Percentiles rank a stretch among this genome's conserved stretches.
These are phyloP conservation scores for Psephotus haematonotus DNA, from an alignment of 2,113 vertebrate species.

Conservation along the genomic window DNA sequence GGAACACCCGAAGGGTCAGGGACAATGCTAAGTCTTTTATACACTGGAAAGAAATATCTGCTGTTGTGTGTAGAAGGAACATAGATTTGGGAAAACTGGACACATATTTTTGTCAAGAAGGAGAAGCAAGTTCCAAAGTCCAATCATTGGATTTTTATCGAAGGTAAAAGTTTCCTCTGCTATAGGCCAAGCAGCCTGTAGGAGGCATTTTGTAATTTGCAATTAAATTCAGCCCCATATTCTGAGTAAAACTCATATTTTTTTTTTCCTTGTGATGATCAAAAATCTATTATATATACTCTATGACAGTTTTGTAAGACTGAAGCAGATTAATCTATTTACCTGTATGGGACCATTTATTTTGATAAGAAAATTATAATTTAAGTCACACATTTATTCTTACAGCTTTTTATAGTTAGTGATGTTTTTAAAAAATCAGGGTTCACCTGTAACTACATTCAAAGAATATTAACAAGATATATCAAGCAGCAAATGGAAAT, in stretches of 20 bases:
- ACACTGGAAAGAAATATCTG: not conserved
- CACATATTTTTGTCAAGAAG: not conserved
- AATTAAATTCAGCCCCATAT: not conserved
- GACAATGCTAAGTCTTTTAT: not conserved
- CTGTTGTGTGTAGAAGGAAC: not conserved
- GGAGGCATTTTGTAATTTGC: not conserved
- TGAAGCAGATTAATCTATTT: not conserved
- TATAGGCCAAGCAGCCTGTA: not conserved
- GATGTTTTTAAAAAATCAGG: not conserved
- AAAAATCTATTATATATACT: not conserved
- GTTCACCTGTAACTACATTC: not conserved
- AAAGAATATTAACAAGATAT: not conserved
- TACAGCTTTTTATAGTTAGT: not conserved
- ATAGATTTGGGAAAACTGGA: not conserved
- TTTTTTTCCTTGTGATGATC: not conserved
- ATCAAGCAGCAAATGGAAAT: not conserved
- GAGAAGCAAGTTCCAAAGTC: not conserved
- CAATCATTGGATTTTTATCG: not conserved
- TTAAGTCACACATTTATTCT: not conserved
- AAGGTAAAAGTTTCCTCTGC: not conserved
- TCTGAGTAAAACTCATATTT: not conserved
- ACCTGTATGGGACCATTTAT: not conserved
- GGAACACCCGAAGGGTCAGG: conserved; percentile 20
- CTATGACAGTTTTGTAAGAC: not conserved
- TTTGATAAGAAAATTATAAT: not conserved